These are phyloP conservation scores for Liasis olivaceus DNA, from an alignment of 2,797 vertebrate species.

Conservation along the genomic window DNA sequence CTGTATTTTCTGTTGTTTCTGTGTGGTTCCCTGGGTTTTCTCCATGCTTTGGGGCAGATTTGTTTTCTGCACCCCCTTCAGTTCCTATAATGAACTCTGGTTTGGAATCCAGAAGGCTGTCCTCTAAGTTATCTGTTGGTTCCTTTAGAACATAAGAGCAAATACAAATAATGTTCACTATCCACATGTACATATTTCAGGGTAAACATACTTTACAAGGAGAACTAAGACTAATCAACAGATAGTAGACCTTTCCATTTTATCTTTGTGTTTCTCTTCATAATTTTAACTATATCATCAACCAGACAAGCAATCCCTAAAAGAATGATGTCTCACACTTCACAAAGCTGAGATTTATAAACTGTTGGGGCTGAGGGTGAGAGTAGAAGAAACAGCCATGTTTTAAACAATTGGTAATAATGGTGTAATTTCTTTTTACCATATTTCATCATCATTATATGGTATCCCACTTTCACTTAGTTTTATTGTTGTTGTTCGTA, in stretches of 20 bases:
- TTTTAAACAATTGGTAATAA: neutral
- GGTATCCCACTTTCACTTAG: neutral
- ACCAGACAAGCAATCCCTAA: neutral
- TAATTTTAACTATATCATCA: neutral
- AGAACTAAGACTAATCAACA: neutral
- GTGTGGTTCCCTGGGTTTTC: slow-evolving; percentile 84
- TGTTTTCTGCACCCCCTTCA: slow-evolving; percentile 84
- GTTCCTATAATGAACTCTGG: slow-evolving; percentile 82
- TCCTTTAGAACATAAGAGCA: slow-evolving; percentile 79
- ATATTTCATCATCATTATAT: neutral
- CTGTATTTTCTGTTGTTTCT: slow-evolving; percentile 75
- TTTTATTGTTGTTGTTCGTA: neutral
- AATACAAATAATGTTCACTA: slow-evolving; percentile 42
- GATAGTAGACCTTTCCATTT: neutral
- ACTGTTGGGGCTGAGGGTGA: neutral
- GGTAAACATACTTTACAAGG: neutral
- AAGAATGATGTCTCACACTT: too few species aligned
- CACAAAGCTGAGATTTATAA: neutral
- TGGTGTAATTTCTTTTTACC: neutral
- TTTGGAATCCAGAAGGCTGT: slow-evolving; percentile 87
- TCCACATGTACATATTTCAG: neutral
- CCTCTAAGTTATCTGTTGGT: slow-evolving; percentile 92
- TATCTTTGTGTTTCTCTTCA: neutral
- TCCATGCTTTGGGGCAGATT: slow-evolving; percentile 71
- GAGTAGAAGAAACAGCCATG: neutral